Evolutionary conservation across 2,113 vertebrate species (phyloP).

Genomic region (Dicaeum eximium): DNA sequence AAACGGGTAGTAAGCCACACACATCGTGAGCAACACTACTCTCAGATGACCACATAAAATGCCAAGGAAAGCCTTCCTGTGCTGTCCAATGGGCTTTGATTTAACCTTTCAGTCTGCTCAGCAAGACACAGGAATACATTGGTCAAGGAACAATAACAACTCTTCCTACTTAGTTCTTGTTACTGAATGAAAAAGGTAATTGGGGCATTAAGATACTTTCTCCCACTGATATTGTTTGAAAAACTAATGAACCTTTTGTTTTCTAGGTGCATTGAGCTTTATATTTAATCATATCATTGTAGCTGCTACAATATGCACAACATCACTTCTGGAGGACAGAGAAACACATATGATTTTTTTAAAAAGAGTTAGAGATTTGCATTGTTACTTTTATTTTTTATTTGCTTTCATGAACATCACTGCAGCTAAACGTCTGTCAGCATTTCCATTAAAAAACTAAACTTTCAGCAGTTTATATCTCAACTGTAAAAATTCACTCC

Average conservation of each 20-base stretch:
- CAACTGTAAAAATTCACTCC: constrained; percentile 38
- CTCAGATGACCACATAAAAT: background rate
- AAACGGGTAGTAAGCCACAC: background rate
- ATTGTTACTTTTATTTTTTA: constrained; percentile 31
- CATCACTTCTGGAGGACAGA: background rate
- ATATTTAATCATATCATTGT: background rate
- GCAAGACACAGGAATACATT: background rate
- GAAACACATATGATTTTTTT: background rate
- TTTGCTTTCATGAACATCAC: background rate
- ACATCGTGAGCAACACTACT: background rate
- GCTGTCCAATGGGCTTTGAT: background rate
- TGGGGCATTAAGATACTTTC: background rate
- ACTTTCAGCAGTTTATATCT: constrained; percentile 57
- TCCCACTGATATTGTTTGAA: background rate
- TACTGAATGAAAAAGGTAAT: background rate
- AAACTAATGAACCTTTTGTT: background rate
- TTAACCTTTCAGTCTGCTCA: background rate
- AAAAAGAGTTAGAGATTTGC: constrained; percentile 27
- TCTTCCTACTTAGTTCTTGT: background rate
- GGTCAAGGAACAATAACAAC: background rate
- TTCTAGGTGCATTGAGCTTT: constrained; percentile 1
- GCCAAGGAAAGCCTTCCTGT: background rate
- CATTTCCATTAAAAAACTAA: constrained; percentile 47
- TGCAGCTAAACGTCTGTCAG: background rate
- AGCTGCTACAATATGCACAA: background rate